Conservation (phyloP, 2,797 vertebrate species). For the Chaunax sp. region DNA sequence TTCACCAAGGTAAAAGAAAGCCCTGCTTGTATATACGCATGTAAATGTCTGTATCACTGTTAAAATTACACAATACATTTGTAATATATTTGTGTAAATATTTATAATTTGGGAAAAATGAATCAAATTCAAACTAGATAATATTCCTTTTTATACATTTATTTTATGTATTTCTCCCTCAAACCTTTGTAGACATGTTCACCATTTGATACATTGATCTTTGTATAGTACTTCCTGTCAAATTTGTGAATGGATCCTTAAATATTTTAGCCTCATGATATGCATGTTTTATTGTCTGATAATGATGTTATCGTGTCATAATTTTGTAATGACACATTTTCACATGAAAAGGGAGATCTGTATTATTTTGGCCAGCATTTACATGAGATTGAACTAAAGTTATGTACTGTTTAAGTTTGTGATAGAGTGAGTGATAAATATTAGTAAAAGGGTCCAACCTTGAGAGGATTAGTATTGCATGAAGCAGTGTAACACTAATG, state of each 20-base stretch:
- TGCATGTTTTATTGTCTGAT: neutral
- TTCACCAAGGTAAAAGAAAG: constrained; percentile 93
- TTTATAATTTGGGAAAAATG: too few relatives aligned
- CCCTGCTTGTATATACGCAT: constrained; percentile 40
- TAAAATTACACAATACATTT: neutral
- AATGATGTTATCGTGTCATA: neutral
- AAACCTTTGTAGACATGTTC: constrained; percentile 1
- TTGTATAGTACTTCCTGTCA: neutral
- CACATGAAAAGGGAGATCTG: too few relatives aligned
- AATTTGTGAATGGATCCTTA: constrained; percentile 3
- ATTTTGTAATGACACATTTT: neutral
- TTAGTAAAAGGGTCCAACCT: too few relatives aligned
- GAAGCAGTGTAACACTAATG: constrained; percentile 29
- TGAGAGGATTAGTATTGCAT: constrained; percentile 38
- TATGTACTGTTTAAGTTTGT: too few relatives aligned
- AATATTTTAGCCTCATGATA: neutral
- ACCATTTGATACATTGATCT: neutral
- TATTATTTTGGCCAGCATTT: too few relatives aligned
- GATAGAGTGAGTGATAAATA: too few relatives aligned
- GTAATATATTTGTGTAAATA: too few relatives aligned
- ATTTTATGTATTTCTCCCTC: too few relatives aligned
- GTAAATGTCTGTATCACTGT: neutral
- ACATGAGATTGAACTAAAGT: too few relatives aligned
- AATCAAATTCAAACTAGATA: too few relatives aligned
- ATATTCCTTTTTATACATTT: too few relatives aligned